Base-by-base conservation (phyloP, 2,888 invertebrate genomes). In the Atrina japonica region DNA sequence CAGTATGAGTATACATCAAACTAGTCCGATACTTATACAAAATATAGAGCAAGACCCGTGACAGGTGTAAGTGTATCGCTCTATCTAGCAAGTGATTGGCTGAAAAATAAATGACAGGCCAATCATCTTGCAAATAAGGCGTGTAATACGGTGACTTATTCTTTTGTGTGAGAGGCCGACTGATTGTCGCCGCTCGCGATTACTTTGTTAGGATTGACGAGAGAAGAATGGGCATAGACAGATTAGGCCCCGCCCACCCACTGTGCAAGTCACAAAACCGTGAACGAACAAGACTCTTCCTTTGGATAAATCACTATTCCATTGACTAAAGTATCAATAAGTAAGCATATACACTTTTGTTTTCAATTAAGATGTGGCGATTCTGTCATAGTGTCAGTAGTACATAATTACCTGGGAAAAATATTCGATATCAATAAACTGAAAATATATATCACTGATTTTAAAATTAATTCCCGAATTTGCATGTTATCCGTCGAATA, bases 121-220 rank as follows among this genome's bases (percentile, higher is more conserved):
- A 78, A 78, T 75, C 71, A 55, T 58, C 49, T 74, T 35, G 49
- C 70, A 60, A 60, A 66, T 53, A 45, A 66, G 78, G 78, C 78
- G 78, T 52, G 52, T 52, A 52, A 52, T 52, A 21, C 23, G 52
- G 18, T 23, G 52, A 25, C 27, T 52, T 35, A 18, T 52, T 52
- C 25, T 25, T 52, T 52, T 52, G 52, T 52, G 18, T 23, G 52
- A 52, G 21, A 9, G 52, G 52, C 52, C 18, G 52, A 25, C 52
- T 18, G 21, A 18, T 18, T 52, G 52, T 21, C 52, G 52, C 59
- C 47, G 61, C 61, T 27, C 61, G 49, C 30, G 49, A 49, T 49
- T 47, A 35, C 61, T 47, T 49, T 49, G 61, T 49, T 49, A 29
- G 23, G 29, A 21, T 18, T 61, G 61, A 61, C 61, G 47, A 47